Base-by-base conservation (phyloP, 2,888 invertebrate species). In the Leptopilina myrica region DNA sequence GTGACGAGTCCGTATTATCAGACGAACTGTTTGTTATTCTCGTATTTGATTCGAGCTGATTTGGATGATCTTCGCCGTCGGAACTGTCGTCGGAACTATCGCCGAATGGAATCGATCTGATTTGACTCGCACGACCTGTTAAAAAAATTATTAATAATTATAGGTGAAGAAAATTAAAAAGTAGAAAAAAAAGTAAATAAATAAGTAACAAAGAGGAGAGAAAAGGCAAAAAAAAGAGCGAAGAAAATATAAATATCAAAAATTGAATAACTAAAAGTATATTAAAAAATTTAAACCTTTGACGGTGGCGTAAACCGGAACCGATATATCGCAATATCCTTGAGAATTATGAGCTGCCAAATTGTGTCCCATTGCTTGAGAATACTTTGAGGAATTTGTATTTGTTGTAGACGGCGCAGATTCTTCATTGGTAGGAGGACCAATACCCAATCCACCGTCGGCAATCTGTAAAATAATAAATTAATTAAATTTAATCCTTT, bases 61-160 rank as follows among this genome's bases (percentile, higher is more conserved):
- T 92, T 2, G 91, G 92, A 79, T 91, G 91, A 84, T 95, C 97
- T 91, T 98, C 98, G 46, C 98, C 98, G 89, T 98, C 98, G 11
- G 98, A 98, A 1, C 98, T 98, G 90, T 98, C 98, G 89, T 97
- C 97, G 0, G 97, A 97, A 5, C 98, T 98, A 87, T 98, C 98
- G 2, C 98, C 98, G 91, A 98, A 98, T 9, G 98, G 98, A 95
- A 98, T 97, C 66, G 98, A 98, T 86, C 98, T 94, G 87, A 98
- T 98, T 93, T 98, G 98, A 92, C 98, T 98, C 84, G 98, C 98
- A 88, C 98, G 95, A 80, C 89, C 89, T 91, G 64, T 12, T 33
- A 7, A 7, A 26, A 40, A 59, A 33, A 33, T n/a, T 40, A 15
- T 15, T 12, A 62, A n/a, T 11, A 43, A 43, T 20, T 20, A 1